Evolutionary conservation across 2,113 vertebrate species (phyloP).

Genomic region (Geococcyx californianus): DNA sequence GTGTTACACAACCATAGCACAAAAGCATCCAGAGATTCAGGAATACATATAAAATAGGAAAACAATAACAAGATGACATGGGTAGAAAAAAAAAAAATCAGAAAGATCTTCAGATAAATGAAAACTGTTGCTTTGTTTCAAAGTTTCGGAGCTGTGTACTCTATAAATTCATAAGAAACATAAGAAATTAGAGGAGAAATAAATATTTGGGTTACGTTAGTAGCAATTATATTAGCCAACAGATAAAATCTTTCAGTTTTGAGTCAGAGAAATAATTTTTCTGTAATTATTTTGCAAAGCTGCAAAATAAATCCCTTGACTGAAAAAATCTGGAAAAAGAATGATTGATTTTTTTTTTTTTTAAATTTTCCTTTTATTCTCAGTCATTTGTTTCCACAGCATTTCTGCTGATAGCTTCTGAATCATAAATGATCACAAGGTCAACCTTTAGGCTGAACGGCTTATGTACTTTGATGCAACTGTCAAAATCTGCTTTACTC

Average conservation of each 20-base stretch:
- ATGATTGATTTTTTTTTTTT: neutral
- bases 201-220: neutral
- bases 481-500: neutral
- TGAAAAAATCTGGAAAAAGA: neutral
- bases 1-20: neutral
- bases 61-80: neutral
- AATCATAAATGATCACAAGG: neutral
- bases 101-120: neutral
- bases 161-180: neutral
- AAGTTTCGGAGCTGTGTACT: neutral
- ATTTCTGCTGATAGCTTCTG: neutral
- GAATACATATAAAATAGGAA: neutral
- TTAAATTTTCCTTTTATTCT: neutral
- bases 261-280: neutral
- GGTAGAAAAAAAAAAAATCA: neutral
- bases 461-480: neutral
- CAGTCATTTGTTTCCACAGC: neutral
- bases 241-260: neutral
- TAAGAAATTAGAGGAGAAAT: neutral
- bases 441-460: neutral
- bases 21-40: neutral
- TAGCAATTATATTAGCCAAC: neutral
- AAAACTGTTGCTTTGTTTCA: neutral
- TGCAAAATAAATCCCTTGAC: neutral
- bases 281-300: neutral